phyloP scores from a whole-genome alignment of 2,797 vertebrate species.

The Diplodus puntazzo region DNA sequence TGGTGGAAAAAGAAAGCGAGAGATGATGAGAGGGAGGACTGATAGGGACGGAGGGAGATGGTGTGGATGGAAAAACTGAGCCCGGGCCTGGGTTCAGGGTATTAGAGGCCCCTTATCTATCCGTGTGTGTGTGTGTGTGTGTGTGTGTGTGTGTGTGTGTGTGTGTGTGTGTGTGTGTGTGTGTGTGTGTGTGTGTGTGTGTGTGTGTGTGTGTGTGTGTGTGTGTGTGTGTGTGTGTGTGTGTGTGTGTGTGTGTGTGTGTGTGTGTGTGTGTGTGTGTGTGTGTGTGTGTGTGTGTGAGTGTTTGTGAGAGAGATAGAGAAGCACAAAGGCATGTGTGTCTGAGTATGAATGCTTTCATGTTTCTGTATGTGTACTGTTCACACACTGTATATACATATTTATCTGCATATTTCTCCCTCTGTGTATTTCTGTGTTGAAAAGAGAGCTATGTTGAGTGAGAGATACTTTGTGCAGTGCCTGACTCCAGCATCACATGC shows the following conservation, averaged over 20 bases:
- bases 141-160: no score
- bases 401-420: not conserved
- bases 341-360: not conserved
- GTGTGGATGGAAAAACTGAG: slow-evolving; percentile 67
- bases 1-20: slow-evolving; percentile 69
- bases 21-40: slow-evolving; percentile 53
- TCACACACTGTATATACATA: slow-evolving; percentile 3
- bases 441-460: slow-evolving; percentile 18
- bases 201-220: no score
- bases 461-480: slow-evolving; percentile 41
- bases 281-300: not conserved
- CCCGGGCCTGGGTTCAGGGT: slow-evolving; percentile 27
- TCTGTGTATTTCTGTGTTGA: slow-evolving; percentile 22
- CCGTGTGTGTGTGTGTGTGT: not conserved
- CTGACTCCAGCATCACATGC: slow-evolving; percentile 40
- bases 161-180: no score
- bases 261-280: no score
- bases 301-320: not conserved
- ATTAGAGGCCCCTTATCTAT: slow-evolving; percentile 44
- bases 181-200: no score
- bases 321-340: not conserved
- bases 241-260: no score
- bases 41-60: slow-evolving; percentile 53
- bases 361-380: not conserved
- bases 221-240: no score